Evolutionary conservation across 2,797 vertebrate species (phyloP).

Genomic region (Pipistrellus pygmaeus): DNA sequence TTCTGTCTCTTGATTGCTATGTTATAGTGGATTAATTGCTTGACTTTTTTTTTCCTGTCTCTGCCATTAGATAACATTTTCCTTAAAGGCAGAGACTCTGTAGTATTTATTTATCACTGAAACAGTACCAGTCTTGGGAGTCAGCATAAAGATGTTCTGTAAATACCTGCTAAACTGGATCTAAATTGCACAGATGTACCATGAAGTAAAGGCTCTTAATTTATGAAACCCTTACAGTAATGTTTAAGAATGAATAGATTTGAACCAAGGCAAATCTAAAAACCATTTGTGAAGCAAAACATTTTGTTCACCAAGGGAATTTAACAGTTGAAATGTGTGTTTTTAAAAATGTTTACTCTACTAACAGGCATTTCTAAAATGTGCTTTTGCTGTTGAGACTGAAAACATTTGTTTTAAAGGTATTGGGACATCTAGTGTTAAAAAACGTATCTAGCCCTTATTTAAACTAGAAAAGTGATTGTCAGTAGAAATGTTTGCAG

Average conservation of each 20-base stretch:
- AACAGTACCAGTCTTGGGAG: neutral
- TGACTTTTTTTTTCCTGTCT: neutral
- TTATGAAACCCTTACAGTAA: constrained; percentile 52
- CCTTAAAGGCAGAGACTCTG: neutral
- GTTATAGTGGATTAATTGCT: constrained; percentile 15
- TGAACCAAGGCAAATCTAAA: constrained; percentile 74
- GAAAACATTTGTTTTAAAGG: constrained; percentile 74
- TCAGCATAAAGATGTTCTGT: constrained; percentile 41
- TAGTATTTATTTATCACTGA: neutral
- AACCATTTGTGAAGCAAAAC: constrained; percentile 77
- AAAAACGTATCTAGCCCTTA: constrained; percentile 72
- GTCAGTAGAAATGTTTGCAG: constrained; percentile 68
- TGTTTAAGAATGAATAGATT: constrained; percentile 64
- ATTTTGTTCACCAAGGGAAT: constrained; percentile 72
- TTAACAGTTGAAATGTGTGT: constrained; percentile 78
- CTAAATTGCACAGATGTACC: constrained; percentile 33
- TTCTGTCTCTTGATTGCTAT: neutral
- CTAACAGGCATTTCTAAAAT: constrained; percentile 77
- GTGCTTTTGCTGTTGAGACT: constrained; percentile 65
- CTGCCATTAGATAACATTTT: neutral
- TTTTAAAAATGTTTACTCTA: constrained; percentile 76
- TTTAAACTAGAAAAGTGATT: constrained; percentile 68
- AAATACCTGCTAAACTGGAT: constrained; percentile 37
- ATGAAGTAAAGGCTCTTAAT: constrained; percentile 37
- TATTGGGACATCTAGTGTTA: constrained; percentile 76